A percentile compares a stretch with the other conserved stretches of the same genome.
Evolutionary conservation across 2,113 vertebrate species (phyloP).

Genomic region (human (Homo sapiens)): GRCh38 chr3:66482001-66482500

Average conservation of each 20-base stretch:
- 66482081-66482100: background rate
- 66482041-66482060: slow-evolving; percentile 79
- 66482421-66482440: background rate
- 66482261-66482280: background rate
- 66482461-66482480: background rate
- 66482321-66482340: background rate
- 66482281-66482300: background rate
- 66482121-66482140: background rate
- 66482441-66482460: background rate
- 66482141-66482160: background rate
- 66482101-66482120: background rate
- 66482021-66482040: slow-evolving; percentile 68
- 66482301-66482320: background rate
- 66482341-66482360: background rate
- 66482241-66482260: background rate
- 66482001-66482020: slow-evolving; percentile 74
- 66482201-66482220: background rate
- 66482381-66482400: background rate
- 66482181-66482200: background rate
- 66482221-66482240: background rate
- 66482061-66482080: slow-evolving; percentile 11
- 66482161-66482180: background rate
- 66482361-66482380: background rate
- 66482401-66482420: background rate
- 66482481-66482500: background rate